These are phyloP conservation scores for Tetraneura akinire DNA, from an alignment of 1,140 invertebrate species.

Conservation along the genomic window DNA sequence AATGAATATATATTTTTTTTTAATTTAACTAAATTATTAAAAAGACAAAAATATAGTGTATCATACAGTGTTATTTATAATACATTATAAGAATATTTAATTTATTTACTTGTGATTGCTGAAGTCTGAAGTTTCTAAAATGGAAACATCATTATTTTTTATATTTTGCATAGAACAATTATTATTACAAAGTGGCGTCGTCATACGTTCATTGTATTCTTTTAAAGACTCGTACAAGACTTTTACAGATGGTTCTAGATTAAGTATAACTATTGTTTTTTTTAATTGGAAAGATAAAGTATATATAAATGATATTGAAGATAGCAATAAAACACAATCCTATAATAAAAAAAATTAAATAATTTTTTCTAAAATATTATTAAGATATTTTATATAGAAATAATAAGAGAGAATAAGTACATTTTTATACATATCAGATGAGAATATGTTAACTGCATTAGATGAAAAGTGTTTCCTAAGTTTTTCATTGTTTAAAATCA, in stretches of 20 bases:
- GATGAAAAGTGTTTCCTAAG: constrained; percentile 34
- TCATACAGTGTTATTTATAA: background rate
- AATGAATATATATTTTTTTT: too few species aligned
- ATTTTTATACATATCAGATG: constrained; percentile 23
- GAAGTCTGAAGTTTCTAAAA: constrained; percentile 29
- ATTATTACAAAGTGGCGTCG: background rate
- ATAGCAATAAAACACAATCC: constrained; percentile 20
- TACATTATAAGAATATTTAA: background rate
- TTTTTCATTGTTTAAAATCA: background rate
- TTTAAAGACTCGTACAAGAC: constrained; percentile 4
- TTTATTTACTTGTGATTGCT: constrained; percentile 26
- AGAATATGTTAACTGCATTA: constrained; percentile 20
- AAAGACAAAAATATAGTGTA: too few species aligned
- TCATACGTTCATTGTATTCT: background rate
- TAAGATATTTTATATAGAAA: background rate
- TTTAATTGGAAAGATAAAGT: constrained; percentile 40
- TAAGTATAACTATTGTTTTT: background rate
- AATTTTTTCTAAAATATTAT: background rate
- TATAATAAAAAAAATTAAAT: background rate
- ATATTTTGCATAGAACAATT: background rate
- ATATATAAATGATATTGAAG: constrained; percentile 26
- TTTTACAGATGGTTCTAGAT: constrained; percentile 38
- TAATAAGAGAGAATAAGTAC: background rate
- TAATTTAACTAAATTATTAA: too few species aligned
- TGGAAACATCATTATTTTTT: background rate